Evolutionary conservation across 2,797 vertebrate species (phyloP).

Genomic region (Pipistrellus pipistrellus): DNA sequence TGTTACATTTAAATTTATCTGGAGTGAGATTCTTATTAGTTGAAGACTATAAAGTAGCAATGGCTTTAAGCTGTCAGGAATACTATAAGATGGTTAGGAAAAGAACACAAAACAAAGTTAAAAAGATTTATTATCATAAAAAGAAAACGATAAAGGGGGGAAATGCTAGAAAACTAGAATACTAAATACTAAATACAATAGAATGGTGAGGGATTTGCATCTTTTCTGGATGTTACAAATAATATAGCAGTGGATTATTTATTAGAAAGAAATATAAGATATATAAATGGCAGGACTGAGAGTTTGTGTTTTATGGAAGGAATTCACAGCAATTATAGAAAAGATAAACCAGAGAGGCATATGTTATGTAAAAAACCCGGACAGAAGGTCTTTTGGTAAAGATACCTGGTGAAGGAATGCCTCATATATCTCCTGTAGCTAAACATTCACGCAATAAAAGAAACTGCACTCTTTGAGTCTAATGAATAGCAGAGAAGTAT

Average conservation of each 20-base stretch:
- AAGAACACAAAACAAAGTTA: neutral
- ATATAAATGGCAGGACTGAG: neutral
- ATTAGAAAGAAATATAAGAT: neutral
- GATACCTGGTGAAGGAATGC: neutral
- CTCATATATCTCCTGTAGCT: neutral
- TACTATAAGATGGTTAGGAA: neutral
- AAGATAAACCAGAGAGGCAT: neutral
- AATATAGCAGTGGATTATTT: neutral
- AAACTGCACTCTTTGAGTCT: neutral
- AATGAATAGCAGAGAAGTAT: neutral
- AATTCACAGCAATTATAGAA: neutral
- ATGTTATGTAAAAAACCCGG: neutral
- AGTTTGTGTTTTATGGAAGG: neutral
- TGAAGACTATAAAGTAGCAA: neutral
- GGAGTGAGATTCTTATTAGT: neutral
- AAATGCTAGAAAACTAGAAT: neutral
- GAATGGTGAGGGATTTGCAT: neutral
- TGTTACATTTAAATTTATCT: slow-evolving; percentile 32
- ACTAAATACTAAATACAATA: slow-evolving; percentile 2
- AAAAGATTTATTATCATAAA: neutral
- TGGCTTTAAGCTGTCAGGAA: neutral
- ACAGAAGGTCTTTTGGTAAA: neutral
- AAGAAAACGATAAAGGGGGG: neutral
- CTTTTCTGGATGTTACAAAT: neutral
- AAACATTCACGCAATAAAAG: neutral